These are phyloP conservation scores for Macrophya alboannulata DNA, from an alignment of 2,888 invertebrate species.

Conservation along the genomic window DNA sequence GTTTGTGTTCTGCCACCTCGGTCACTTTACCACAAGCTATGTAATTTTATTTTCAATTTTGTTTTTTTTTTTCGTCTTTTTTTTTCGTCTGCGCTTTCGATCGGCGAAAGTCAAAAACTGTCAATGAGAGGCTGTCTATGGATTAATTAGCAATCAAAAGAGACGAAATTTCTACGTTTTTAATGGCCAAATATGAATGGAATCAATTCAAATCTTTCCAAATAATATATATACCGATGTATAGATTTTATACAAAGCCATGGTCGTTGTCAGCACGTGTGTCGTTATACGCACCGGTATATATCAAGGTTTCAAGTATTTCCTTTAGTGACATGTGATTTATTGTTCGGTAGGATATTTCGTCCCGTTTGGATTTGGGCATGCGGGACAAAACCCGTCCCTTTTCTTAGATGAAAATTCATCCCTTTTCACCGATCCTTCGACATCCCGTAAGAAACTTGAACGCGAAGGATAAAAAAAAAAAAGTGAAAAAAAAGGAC, in stretches of 20 bases:
- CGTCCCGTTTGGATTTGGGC: neutral
- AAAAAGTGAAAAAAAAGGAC: neutral
- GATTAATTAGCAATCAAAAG: neutral
- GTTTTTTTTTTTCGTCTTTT: neutral
- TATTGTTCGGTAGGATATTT: conserved; percentile 35
- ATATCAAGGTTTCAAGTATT: conserved; percentile 44
- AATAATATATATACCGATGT: neutral
- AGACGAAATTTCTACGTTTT: neutral
- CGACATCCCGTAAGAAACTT: conserved; percentile 8
- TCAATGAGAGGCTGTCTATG: neutral
- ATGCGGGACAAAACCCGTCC: neutral
- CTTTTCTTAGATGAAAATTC: conserved; percentile 46
- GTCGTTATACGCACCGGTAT: neutral
- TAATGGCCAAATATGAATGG: neutral
- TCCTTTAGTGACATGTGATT: conserved; percentile 44
- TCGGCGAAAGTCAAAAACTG: neutral
- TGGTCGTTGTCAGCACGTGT: conserved; percentile 43
- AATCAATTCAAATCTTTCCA: neutral
- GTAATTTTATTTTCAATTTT: neutral
- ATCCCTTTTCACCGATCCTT: conserved; percentile 8
- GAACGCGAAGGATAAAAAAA: neutral
- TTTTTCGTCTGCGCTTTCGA: neutral
- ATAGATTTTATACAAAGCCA: neutral
- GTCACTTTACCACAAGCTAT: conserved; percentile 23
- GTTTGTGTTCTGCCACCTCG: conserved; percentile 37